A percentile compares a stretch with the other conserved stretches of the same genome.
Evolutionary conservation across 2,888 invertebrate species (phyloP).

Genomic region (Liopterus haemorrhoidalis): DNA sequence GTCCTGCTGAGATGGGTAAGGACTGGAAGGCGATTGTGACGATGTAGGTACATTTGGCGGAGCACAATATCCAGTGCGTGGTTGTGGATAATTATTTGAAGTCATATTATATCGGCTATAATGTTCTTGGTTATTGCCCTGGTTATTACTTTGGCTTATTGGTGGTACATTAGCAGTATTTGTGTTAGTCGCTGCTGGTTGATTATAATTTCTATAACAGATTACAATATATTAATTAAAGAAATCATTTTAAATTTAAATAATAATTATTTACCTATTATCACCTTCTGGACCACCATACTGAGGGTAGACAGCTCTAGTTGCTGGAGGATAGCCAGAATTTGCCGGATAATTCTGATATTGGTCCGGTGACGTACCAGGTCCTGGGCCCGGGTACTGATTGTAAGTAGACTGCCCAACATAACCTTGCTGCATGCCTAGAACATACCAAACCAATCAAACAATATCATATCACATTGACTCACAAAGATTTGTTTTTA

Average conservation of each 20-base stretch:
- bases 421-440: conserved; percentile 47
- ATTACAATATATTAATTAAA: too few species aligned
- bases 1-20: conserved; percentile 51
- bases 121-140: conserved; percentile 39
- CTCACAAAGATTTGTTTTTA: too few species aligned
- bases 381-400: conserved; percentile 57
- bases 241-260: background rate
- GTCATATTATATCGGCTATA: conserved; percentile 42
- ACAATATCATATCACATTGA: conserved; percentile 11
- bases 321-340: conserved; percentile 55
- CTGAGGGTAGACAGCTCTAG: conserved; percentile 71
- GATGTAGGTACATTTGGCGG: conserved; percentile 45
- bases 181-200: too few species aligned
- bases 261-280: conserved; percentile 53
- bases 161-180: conserved; percentile 36
- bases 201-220: conserved; percentile 32
- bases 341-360: conserved; percentile 53
- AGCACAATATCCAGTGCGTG: conserved; percentile 42
- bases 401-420: conserved; percentile 57
- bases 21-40: conserved; percentile 47
- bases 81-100: conserved; percentile 29
- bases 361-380: conserved; percentile 47
- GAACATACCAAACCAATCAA: conserved; percentile 15
- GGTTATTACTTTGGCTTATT: conserved; percentile 30
- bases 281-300: conserved; percentile 65